These are phyloP conservation scores for Cyphomyrus plagiostoma DNA, from an alignment of 2,113 vertebrate genomes.

Conservation along the genomic window DNA sequence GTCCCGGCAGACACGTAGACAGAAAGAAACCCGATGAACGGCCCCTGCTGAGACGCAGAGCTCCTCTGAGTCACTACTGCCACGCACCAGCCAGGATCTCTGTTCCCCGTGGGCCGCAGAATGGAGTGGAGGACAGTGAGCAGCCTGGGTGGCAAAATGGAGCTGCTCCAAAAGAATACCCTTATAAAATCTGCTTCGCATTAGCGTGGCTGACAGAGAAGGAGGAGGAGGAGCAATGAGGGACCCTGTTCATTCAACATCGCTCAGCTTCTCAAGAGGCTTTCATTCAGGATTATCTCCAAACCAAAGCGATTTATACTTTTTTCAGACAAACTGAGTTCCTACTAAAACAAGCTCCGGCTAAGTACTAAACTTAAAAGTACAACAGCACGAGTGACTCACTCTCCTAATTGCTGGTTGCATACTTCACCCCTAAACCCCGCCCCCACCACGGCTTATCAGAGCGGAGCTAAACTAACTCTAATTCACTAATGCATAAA, in stretches of 20 bases:
- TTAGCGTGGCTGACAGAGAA: neutral
- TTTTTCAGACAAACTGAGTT: neutral
- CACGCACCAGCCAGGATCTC: neutral
- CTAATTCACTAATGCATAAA: neutral
- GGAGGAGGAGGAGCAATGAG: neutral
- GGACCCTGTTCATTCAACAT: neutral
- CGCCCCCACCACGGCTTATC: neutral
- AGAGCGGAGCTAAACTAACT: neutral
- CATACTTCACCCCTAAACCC: neutral
- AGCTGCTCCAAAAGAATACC: neutral
- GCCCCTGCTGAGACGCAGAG: neutral
- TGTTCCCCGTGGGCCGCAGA: neutral
- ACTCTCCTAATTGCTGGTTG: neutral
- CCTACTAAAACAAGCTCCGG: neutral
- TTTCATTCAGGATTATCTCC: neutral
- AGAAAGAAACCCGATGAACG: neutral
- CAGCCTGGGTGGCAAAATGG: neutral
- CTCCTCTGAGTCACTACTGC: neutral
- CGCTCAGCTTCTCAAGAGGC: neutral
- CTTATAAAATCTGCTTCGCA: neutral
- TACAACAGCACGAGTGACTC: neutral
- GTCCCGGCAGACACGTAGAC: neutral
- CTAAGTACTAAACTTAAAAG: neutral
- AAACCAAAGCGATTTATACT: neutral
- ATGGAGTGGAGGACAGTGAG: neutral